Evolutionary conservation across 2,888 invertebrate species (phyloP), one percentile per base, ranked within the genome.

Genomic region (Corythucha ciliata): DNA sequence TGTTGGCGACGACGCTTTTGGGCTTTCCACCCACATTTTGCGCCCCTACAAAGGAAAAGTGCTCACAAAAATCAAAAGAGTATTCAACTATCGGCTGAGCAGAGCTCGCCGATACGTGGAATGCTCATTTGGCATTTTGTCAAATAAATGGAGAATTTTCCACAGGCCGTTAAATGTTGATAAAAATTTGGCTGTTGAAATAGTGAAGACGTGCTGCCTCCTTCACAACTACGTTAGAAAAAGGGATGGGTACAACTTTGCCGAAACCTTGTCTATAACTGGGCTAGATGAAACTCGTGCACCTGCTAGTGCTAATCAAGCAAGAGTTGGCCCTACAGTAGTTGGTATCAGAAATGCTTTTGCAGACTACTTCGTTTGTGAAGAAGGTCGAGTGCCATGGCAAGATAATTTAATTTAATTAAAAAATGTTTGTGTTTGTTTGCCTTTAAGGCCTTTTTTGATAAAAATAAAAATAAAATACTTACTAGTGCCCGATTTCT

Each of bases 81-180:
- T 53, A n/a, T 47, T 33, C 26, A 53, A 48, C 44, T 33, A 48
- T 18, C 33, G 41, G 21, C 27, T 48, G 16, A 34, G 21, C 29
- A 26, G 44, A 14, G 47, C 47, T 18, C 47, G 47, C 20, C 32
- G 47, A 22, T 33, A 22, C 12, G 25, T 47, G n/a, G 47, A 47
- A 34, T 34, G 34, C 22, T 25, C 26, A 34, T 29, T 32, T 32
- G 26, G 37, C 18, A 40, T 36, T 24, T 33, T 44, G 6, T 18
- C 37, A 10, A 53, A 42, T 14, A 37, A 39, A 26, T 55, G 52
- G 52, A 26, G 52, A 49, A 49, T 53, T 39, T 55, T 55, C 16
- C 52, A 55, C 26, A 44, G 48, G 3, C 48, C 48, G 3, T 12
- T 53, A 14, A 32, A 53, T 48, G 41, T 53, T 18, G 24, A 48